These are phyloP conservation scores for Bergia puertoricense DNA, from an alignment of 92 coral and sea anemone species.

Conservation along the genomic window DNA sequence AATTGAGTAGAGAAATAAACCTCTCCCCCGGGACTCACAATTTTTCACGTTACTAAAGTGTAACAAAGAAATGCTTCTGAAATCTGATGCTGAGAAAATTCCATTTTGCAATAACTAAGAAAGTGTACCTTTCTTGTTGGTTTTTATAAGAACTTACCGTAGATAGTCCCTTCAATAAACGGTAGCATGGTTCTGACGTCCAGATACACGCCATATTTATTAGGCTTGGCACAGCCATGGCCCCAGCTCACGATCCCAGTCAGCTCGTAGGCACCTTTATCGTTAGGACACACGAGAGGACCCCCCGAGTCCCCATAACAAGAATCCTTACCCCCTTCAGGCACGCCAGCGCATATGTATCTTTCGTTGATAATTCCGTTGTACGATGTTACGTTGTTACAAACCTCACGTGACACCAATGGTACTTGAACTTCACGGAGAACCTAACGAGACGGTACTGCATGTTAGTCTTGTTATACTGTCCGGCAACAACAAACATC, in stretches of 20 bases:
- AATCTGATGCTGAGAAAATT: not conserved
- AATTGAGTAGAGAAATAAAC: not conserved
- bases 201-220: constrained; percentile 93
- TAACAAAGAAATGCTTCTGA: not conserved
- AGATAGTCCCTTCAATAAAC: constrained; percentile 68
- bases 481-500: not conserved
- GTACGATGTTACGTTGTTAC: constrained; percentile 83
- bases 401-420: constrained; percentile 72
- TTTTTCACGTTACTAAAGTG: too few relatives aligned
- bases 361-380: constrained; percentile 64
- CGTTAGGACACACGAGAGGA: constrained; percentile 80
- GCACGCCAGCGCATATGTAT: constrained; percentile 84
- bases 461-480: not conserved
- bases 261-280: constrained; percentile 73
- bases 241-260: constrained; percentile 96
- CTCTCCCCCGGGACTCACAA: too few relatives aligned
- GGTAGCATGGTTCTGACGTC: constrained; percentile 80
- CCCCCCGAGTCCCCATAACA: constrained; percentile 92
- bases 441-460: constrained; percentile 43
- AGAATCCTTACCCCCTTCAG: constrained; percentile 73
- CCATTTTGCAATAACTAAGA: too few relatives aligned
- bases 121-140: not conserved
- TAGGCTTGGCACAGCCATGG: constrained; percentile 82
- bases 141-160: constrained; percentile 43
- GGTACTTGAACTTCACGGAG: constrained; percentile 82